Evolutionary conservation across 2,113 vertebrate species (phyloP).

Genomic region (Nipponia nippon): DNA sequence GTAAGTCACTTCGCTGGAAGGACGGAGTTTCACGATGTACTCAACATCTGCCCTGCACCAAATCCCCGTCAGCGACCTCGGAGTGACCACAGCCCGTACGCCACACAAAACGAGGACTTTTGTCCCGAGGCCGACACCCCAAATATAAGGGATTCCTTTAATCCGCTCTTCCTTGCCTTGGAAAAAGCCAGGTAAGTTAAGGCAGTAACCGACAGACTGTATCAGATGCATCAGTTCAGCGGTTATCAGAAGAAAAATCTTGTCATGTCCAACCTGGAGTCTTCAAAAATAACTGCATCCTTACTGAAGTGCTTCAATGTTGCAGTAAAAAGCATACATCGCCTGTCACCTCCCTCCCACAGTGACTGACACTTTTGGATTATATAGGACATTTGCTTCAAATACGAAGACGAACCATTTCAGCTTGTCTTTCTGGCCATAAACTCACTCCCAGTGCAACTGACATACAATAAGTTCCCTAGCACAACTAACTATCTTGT

Average conservation of each 20-base stretch:
- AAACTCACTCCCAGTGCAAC: neutral
- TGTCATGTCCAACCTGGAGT: neutral
- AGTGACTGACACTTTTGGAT: neutral
- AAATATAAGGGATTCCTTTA: neutral
- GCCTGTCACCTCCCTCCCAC: neutral
- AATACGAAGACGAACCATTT: neutral
- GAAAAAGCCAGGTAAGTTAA: neutral
- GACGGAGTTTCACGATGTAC: neutral
- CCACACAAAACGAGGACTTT: neutral
- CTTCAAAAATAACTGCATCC: neutral
- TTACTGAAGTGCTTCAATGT: neutral
- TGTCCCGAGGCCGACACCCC: neutral
- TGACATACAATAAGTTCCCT: neutral
- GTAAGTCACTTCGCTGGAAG: neutral
- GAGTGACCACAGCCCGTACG: rapidly evolving
- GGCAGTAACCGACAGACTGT: neutral
- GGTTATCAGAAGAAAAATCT: neutral
- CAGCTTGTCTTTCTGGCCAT: neutral
- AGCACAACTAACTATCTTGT: neutral
- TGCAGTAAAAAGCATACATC: neutral
- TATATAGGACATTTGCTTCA: neutral
- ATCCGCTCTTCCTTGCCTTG: neutral
- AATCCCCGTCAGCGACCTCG: neutral
- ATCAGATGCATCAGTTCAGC: neutral
- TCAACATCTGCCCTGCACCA: neutral